A percentile compares a stretch with the other conserved stretches of the same genome.
phyloP scores from a whole-genome alignment of 2,797 vertebrate genomes.

The Sebastes trivittatus region DNA sequence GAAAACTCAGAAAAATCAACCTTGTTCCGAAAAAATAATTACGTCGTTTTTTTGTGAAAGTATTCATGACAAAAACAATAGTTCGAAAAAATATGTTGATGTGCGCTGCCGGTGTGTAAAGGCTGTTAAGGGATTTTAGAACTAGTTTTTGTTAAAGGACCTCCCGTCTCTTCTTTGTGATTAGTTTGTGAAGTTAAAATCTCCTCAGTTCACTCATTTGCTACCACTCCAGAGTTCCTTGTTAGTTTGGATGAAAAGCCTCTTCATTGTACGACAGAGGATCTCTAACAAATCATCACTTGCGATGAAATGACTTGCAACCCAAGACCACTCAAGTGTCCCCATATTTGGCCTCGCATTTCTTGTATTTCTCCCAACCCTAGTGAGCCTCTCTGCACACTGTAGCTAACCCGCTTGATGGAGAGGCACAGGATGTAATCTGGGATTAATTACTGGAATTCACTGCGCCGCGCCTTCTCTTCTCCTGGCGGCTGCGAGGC shows the following conservation, averaged over 20 bases:
- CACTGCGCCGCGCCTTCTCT: conserved; percentile 47
- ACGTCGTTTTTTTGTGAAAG: too few species aligned
- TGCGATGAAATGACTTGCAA: conserved; percentile 21
- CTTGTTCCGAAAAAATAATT: fast-evolving
- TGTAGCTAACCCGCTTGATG: conserved; percentile 62
- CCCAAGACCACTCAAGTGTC: conserved; percentile 5
- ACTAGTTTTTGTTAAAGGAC: background rate
- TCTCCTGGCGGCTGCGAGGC: conserved; percentile 54
- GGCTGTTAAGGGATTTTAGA: too few species aligned
- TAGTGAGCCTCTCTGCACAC: conserved; percentile 37
- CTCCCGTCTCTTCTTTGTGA: background rate
- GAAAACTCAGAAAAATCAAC: background rate
- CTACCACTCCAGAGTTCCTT: background rate
- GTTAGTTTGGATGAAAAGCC: background rate
- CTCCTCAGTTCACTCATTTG: background rate
- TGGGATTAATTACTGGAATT: conserved; percentile 82
- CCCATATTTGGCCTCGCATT: conserved; percentile 9
- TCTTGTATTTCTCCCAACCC: conserved; percentile 32
- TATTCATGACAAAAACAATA: too few species aligned
- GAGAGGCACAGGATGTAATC: conserved; percentile 75
- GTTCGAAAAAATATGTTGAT: too few species aligned
- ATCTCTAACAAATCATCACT: conserved; percentile 1
- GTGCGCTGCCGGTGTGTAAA: too few species aligned
- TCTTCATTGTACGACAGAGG: background rate
- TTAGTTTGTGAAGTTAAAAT: background rate